These are phyloP conservation scores for Coenonympha arcania DNA, from an alignment of 2,888 invertebrate species.

Conservation along the genomic window DNA sequence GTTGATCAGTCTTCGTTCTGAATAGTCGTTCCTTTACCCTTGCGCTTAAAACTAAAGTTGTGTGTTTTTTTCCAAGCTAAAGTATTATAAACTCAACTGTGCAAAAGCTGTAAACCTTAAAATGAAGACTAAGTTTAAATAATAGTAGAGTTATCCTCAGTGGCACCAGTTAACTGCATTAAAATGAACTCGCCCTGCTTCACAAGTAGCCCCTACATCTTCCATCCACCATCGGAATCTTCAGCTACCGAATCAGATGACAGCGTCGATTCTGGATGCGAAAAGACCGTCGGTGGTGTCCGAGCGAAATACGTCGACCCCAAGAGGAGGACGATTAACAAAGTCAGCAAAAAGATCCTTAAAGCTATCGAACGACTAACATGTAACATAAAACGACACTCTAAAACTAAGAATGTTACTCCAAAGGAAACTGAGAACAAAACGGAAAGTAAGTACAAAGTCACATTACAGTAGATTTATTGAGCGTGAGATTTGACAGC, in stretches of 20 bases:
- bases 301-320: slow-evolving; percentile 66
- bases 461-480: background rate
- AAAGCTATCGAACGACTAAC: slow-evolving; percentile 64
- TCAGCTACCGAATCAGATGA: slow-evolving; percentile 68
- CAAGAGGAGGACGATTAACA: slow-evolving; percentile 67
- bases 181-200: slow-evolving; percentile 65
- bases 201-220: slow-evolving; percentile 57
- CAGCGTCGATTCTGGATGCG: slow-evolving; percentile 56
- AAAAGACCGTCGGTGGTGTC: slow-evolving; percentile 54
- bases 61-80: background rate
- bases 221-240: slow-evolving; percentile 63
- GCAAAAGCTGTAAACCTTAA: background rate
- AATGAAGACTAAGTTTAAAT: background rate
- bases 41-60: background rate
- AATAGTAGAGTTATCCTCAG: background rate
- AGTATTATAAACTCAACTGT: too few species aligned
- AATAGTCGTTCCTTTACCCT: slow-evolving; percentile 36
- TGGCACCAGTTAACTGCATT: background rate
- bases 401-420: slow-evolving; percentile 41
- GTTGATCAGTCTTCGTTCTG: slow-evolving; percentile 45
- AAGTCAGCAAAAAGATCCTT: slow-evolving; percentile 68
- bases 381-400: slow-evolving; percentile 56
- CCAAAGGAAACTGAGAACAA: slow-evolving; percentile 25
- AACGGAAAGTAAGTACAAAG: slow-evolving; percentile 21
- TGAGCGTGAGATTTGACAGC: background rate